These are phyloP conservation scores for Parthenolecanium corni DNA, from an alignment of 2,888 invertebrate species.

Conservation along the genomic window DNA sequence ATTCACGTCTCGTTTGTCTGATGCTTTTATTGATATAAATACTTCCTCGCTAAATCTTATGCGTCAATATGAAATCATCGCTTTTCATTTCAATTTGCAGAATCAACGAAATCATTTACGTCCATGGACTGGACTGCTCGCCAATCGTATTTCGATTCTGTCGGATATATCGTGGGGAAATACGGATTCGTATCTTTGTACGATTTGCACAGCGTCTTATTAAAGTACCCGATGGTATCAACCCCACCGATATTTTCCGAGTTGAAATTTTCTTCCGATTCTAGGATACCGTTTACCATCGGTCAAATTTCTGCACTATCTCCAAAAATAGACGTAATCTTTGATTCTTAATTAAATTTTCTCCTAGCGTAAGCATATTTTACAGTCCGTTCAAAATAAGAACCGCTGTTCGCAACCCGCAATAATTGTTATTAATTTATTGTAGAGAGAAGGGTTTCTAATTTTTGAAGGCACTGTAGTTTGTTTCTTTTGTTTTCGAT, in stretches of 20 bases:
- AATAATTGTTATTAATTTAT: too few relatives aligned
- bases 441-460: too few relatives aligned
- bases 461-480: too few relatives aligned
- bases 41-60: too few relatives aligned
- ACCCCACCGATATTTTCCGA: not conserved
- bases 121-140: conserved; percentile 23
- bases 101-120: not conserved
- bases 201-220: conserved; percentile 35
- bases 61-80: too few relatives aligned
- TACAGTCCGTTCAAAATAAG: too few relatives aligned
- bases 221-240: conserved; percentile 12
- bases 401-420: too few relatives aligned
- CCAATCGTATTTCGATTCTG: conserved; percentile 22
- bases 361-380: too few relatives aligned
- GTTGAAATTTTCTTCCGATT: conserved; percentile 36
- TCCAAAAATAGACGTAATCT: conserved; percentile 30
- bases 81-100: too few relatives aligned
- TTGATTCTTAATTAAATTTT: not conserved
- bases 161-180: conserved; percentile 39
- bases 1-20: too few relatives aligned
- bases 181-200: conserved; percentile 38
- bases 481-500: too few relatives aligned
- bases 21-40: too few relatives aligned
- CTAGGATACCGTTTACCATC: conserved; percentile 38
- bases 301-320: conserved; percentile 33